Evolutionary conservation across 2,888 invertebrate genomes (phyloP).

Genomic region (Leptodirus hochenwartii): DNA sequence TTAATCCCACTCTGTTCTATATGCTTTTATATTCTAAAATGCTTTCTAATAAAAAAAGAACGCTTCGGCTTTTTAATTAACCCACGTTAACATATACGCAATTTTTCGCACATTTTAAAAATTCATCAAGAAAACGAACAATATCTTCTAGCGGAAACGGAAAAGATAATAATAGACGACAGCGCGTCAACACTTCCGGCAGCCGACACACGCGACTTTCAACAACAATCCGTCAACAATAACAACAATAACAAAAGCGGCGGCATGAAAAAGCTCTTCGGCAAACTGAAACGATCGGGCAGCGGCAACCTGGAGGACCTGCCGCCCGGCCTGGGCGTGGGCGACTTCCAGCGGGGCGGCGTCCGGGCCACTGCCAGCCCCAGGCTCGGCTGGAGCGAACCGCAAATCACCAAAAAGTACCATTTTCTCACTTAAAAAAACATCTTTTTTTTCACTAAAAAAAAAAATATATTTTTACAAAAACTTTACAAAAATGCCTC

Average conservation of each 20-base stretch:
- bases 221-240: conserved; percentile 8
- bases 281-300: conserved; percentile 47
- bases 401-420: conserved; percentile 21
- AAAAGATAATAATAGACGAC: conserved; percentile 33
- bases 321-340: conserved; percentile 34
- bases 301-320: conserved; percentile 49
- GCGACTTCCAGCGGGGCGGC: conserved; percentile 51
- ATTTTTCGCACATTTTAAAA: no score
- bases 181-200: conserved; percentile 18
- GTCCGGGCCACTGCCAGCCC: conserved; percentile 56
- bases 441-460: conserved; percentile 3
- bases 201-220: conserved; percentile 9
- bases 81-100: no score
- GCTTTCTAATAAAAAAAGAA: no score
- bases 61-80: no score
- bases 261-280: conserved; percentile 48
- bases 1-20: no score
- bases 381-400: conserved; percentile 42
- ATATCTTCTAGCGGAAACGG: conserved; percentile 42
- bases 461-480: neutral
- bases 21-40: no score
- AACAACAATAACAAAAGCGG: conserved; percentile 32
- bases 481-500: no score
- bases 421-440: conserved; percentile 10
- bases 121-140: no score